These are phyloP conservation scores for Hedychridium roseum DNA, from an alignment of 2,888 invertebrate genomes.

Conservation along the genomic window DNA sequence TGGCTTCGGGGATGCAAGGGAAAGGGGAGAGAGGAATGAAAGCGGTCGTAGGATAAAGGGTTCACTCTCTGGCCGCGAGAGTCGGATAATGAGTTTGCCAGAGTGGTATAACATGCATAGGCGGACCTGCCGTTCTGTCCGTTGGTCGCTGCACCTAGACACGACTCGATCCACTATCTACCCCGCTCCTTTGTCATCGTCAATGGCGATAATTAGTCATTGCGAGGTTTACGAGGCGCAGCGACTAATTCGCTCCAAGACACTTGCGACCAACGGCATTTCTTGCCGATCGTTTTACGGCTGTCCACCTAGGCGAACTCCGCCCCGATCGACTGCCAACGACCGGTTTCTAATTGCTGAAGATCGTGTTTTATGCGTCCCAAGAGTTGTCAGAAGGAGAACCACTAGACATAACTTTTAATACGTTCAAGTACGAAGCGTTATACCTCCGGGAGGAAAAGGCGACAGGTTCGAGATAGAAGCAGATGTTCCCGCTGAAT, in stretches of 20 bases:
- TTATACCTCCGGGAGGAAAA: too few relatives aligned
- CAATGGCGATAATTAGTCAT: conserved; percentile 39
- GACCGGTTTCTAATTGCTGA: neutral
- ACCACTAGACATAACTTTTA: too few relatives aligned
- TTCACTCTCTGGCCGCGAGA: conserved; percentile 17
- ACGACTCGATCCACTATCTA: conserved; percentile 29
- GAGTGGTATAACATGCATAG: conserved; percentile 19
- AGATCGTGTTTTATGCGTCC: neutral
- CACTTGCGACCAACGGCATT: conserved; percentile 10
- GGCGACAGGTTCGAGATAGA: too few relatives aligned
- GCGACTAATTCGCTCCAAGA: conserved; percentile 21
- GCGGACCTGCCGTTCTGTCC: too few relatives aligned
- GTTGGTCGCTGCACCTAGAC: too few relatives aligned
- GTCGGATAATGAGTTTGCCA: conserved; percentile 41
- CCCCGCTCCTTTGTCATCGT: conserved; percentile 20
- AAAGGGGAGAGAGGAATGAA: conserved; percentile 8
- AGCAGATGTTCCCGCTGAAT: too few relatives aligned
- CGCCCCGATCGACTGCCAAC: neutral
- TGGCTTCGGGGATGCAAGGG: conserved; percentile 12
- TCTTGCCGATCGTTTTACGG: neutral
- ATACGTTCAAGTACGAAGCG: too few relatives aligned
- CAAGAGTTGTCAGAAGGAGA: too few relatives aligned
- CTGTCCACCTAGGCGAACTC: neutral
- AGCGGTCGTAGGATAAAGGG: conserved; percentile 5
- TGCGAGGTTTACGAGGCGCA: conserved; percentile 23